Percentiles rank a stretch among this genome's conserved stretches.
Evolutionary conservation across 2,797 vertebrate genomes (phyloP).

Genomic region (Macroramphosus scolopax): DNA sequence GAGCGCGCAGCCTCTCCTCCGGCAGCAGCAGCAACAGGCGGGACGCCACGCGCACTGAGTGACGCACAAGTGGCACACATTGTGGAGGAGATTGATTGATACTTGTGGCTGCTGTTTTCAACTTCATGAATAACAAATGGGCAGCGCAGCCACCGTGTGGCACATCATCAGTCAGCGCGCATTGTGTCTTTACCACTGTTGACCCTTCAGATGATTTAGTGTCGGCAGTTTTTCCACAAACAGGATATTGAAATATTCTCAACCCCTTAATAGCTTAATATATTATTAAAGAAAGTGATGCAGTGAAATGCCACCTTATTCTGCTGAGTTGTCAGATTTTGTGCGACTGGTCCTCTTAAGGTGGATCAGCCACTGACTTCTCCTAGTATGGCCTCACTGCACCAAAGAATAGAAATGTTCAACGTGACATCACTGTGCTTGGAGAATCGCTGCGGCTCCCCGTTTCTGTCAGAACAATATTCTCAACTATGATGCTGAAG

Average conservation of each 20-base stretch:
- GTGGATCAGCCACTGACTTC: background rate
- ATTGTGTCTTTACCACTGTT: conserved; percentile 18
- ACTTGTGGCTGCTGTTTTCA: conserved; percentile 44
- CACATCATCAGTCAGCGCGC: conserved; percentile 14
- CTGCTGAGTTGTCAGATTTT: background rate
- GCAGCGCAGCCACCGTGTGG: background rate
- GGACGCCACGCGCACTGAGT: conserved; percentile 51
- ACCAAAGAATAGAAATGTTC: background rate
- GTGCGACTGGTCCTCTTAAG: background rate
- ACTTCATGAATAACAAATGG: conserved; percentile 54
- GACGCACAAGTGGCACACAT: conserved; percentile 62
- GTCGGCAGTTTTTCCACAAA: conserved; percentile 11
- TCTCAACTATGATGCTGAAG: conserved; percentile 41
- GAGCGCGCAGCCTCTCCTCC: conserved; percentile 32
- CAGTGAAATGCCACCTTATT: background rate
- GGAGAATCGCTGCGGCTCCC: conserved; percentile 5
- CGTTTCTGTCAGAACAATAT: conserved; percentile 43
- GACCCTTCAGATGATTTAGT: conserved; percentile 11
- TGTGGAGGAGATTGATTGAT: conserved; percentile 57
- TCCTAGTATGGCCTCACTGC: conserved; percentile 1
- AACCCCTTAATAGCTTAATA: no score
- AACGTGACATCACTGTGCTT: conserved; percentile 2
- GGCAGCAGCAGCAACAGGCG: conserved; percentile 37
- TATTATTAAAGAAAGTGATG: background rate
- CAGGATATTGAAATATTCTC: conserved; percentile 47